These are phyloP conservation scores for Gymnothorax reevesii DNA, from an alignment of 2,797 vertebrate species.

Conservation along the genomic window DNA sequence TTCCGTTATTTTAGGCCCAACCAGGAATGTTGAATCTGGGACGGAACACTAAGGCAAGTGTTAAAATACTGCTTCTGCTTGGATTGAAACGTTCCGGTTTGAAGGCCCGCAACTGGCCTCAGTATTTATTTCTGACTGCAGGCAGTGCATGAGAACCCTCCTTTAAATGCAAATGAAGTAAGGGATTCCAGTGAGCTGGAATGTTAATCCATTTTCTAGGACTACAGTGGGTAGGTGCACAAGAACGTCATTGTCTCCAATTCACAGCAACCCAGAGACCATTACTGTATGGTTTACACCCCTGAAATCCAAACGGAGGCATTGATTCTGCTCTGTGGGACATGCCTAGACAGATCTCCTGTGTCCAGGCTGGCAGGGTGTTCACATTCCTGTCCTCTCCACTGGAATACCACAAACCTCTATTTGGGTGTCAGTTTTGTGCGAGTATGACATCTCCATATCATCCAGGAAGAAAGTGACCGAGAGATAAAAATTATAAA, in stretches of 20 bases:
- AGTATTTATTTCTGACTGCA: neutral
- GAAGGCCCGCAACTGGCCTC: neutral
- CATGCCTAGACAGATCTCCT: neutral
- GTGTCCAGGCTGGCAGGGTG: neutral
- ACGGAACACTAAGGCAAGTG: too few species aligned
- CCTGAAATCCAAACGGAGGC: constrained; percentile 1
- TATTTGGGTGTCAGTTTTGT: constrained; percentile 1
- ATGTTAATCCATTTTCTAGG: neutral
- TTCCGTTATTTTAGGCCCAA: too few species aligned
- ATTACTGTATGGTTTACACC: constrained; percentile 6
- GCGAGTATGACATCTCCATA: constrained; percentile 4
- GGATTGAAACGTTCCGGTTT: too few species aligned
- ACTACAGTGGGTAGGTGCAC: neutral
- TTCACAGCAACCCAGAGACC: neutral
- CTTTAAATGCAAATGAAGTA: neutral
- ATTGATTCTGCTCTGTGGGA: neutral
- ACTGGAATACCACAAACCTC: neutral
- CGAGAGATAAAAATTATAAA: neutral
- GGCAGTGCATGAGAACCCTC: neutral
- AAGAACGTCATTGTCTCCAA: neutral
- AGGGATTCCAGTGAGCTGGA: neutral
- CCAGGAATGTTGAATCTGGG: too few species aligned
- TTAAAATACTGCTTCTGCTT: too few species aligned
- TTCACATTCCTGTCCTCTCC: neutral
- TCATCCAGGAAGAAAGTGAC: neutral